Evolutionary conservation across 1,140 invertebrate genomes (phyloP), one percentile per base, ranked within the genome.

Genomic region (Pseudachorutes palmiensis): DNA sequence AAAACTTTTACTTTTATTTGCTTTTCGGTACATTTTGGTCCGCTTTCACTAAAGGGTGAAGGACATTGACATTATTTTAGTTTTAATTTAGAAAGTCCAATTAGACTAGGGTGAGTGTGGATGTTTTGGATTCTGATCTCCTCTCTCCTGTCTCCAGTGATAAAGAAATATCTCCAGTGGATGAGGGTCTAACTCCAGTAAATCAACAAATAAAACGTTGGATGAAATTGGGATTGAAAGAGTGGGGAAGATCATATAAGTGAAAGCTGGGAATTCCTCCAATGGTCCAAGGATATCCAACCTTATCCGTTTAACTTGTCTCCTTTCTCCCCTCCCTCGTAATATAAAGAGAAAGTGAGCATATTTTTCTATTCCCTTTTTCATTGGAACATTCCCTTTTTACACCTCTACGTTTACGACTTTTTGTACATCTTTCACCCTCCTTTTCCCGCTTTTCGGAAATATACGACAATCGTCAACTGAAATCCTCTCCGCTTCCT

Each of bases 391-490:
- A n/a, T n/a, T 71, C 69, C 41, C 60, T 26, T 62, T 45, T 64
- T 67, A 60, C 65, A 65, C 69, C 64, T 65, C 26, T 30, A 48
- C 51, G 65, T 67, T 72, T 70, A 66, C 68, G 66, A 67, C 66
- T 65, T 64, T 62, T 26, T 55, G 14, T 41, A 14, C 64, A 65
- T 32, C 55, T 65, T 70, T 72, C 64, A 59, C 48, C 65, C 30
- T 68, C 69, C 65, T 70, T 55, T 26, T 26, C 24, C 51, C 51
- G 12, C 51, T 55, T 24, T 55, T 19, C 36, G 19, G 19, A 45
- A 70, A 70, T 66, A 70, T 68, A 70, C 69, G 66, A 64, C 66
- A 71, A 71, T 71, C 67, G 66, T 68, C 70, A 65, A 68, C 59
- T 49, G 9, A 64, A 71, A 71, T 71, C 66, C 67, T 68, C 51